phyloP scores from a whole-genome alignment of 2,113 vertebrate species.

The Orientallactaga bullata region DNA sequence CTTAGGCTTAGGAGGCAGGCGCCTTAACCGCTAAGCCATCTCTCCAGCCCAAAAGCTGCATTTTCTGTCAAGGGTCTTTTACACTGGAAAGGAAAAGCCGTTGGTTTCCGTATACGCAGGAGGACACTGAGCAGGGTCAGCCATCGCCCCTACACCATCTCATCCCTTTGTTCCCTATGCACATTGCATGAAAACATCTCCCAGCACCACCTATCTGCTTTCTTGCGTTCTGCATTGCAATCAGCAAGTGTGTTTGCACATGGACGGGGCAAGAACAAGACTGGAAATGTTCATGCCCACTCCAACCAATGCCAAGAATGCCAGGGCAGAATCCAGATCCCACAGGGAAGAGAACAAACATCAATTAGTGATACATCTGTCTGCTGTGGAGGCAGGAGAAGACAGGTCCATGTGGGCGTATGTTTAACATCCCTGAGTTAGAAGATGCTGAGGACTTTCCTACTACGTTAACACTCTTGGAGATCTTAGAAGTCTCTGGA shows the following conservation, averaged over 20 bases:
- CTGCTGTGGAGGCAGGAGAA: background rate
- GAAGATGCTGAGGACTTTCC: background rate
- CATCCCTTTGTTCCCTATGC: background rate
- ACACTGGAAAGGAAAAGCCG: background rate
- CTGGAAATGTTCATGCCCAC: background rate
- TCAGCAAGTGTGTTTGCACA: background rate
- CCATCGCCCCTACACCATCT: background rate
- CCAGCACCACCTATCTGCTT: background rate
- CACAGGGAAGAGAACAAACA: constrained; percentile 29
- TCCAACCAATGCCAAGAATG: background rate
- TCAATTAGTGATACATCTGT: background rate
- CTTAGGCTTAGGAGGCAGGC: too few relatives aligned
- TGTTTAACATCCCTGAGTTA: background rate
- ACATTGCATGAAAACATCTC: background rate
- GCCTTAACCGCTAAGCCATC: too few relatives aligned
- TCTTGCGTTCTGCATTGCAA: background rate
- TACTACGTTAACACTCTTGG: background rate
- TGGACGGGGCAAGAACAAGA: background rate
- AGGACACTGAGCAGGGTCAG: background rate
- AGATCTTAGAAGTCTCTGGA: constrained; percentile 24
- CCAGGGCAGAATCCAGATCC: constrained; percentile 26
- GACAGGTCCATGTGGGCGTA: background rate
- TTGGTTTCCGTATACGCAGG: background rate
- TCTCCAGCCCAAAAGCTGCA: background rate
- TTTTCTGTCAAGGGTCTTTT: background rate